Evolutionary conservation across 2,888 invertebrate genomes (phyloP).

Genomic region (Philopedon plagiatum): DNA sequence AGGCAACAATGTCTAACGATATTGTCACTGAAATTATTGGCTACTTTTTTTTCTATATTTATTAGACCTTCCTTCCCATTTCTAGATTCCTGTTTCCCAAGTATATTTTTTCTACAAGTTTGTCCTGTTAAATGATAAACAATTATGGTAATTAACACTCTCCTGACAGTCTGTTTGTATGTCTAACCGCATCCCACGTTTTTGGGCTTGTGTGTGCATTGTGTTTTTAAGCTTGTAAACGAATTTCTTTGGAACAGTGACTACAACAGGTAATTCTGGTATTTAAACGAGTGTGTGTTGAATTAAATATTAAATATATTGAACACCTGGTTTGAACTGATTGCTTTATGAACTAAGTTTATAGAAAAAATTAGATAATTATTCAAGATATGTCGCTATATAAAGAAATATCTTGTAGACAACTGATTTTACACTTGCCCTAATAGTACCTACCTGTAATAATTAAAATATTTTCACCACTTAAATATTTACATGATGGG

Average conservation of each 20-base stretch:
- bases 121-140: slow-evolving; percentile 19
- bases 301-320: slow-evolving; percentile 18
- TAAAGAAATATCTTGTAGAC: not conserved
- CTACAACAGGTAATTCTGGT: slow-evolving; percentile 43
- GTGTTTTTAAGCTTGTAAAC: slow-evolving; percentile 44
- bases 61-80: not conserved
- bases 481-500: no score
- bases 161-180: slow-evolving; percentile 37
- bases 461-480: no score
- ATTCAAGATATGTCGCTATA: slow-evolving; percentile 1
- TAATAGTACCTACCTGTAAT: no score
- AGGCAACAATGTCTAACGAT: no score
- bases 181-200: slow-evolving; percentile 42
- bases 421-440: slow-evolving; percentile 5
- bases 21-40: no score
- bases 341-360: slow-evolving; percentile 1
- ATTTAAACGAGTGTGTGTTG: slow-evolving; percentile 30
- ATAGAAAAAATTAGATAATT: slow-evolving; percentile 3
- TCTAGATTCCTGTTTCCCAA: not conserved
- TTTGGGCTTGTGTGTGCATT: slow-evolving; percentile 29
- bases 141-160: slow-evolving; percentile 38
- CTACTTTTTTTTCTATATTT: not conserved
- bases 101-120: slow-evolving; percentile 8
- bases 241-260: slow-evolving; percentile 35
- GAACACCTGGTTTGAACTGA: slow-evolving; percentile 10